phyloP scores from a whole-genome alignment of 2,888 invertebrate genomes.

The Drosophila anomalipes region DNA sequence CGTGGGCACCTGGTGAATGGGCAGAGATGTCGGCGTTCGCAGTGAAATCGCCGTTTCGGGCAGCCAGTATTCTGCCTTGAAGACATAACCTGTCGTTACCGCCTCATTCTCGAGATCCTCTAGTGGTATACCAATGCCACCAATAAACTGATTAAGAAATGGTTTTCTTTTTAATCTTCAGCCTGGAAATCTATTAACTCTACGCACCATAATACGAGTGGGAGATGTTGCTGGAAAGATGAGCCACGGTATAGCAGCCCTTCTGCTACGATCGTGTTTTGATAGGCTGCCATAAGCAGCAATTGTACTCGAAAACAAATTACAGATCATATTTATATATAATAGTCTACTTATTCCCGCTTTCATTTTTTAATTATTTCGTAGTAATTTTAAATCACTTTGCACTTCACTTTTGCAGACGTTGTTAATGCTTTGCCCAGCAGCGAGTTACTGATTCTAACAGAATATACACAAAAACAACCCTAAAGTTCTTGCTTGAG shows the following conservation, averaged over 20 bases:
- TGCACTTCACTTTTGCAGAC: slow-evolving; percentile 19
- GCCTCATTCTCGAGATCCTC: slow-evolving; percentile 81
- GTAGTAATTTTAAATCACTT: slow-evolving; percentile 1
- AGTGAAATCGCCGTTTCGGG: slow-evolving; percentile 74
- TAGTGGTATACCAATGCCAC: slow-evolving; percentile 84
- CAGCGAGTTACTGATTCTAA: slow-evolving; percentile 53
- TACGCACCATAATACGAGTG: slow-evolving; percentile 82
- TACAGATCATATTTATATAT: slow-evolving; percentile 21
- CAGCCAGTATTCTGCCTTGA: slow-evolving; percentile 83
- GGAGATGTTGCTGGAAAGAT: slow-evolving; percentile 83
- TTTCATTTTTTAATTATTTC: slow-evolving; percentile 38
- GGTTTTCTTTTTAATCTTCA: background rate
- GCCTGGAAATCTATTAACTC: background rate
- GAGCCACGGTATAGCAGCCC: slow-evolving; percentile 69
- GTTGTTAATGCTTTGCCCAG: slow-evolving; percentile 55
- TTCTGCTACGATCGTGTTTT: slow-evolving; percentile 63
- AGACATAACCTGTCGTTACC: slow-evolving; percentile 83
- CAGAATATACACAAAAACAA: slow-evolving; percentile 9
- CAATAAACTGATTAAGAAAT: slow-evolving; percentile 74
- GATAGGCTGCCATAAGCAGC: slow-evolving; percentile 53
- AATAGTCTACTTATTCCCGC: slow-evolving; percentile 10
- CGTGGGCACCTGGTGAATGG: slow-evolving; percentile 63
- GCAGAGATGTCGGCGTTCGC: slow-evolving; percentile 61
- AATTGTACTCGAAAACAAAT: slow-evolving; percentile 9
- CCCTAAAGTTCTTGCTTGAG: slow-evolving; percentile 42